These are phyloP conservation scores for Eupeodes latifasciatus DNA, from an alignment of 2,888 invertebrate species.

Conservation along the genomic window DNA sequence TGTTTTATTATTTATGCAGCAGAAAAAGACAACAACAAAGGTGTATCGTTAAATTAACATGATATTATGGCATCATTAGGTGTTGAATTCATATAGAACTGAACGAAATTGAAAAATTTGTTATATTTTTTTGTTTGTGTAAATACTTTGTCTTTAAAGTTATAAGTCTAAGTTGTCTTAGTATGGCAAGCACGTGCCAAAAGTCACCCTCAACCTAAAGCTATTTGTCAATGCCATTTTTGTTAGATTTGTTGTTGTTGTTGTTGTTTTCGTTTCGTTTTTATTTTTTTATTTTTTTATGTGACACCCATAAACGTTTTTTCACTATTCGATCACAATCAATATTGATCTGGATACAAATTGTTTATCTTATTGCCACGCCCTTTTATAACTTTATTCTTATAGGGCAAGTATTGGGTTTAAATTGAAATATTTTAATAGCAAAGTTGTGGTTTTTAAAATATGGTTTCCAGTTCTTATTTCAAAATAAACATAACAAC, in stretches of 20 bases:
- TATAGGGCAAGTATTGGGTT: not conserved
- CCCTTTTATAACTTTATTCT: not conserved
- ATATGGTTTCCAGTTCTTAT: no score
- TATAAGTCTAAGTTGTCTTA: not conserved
- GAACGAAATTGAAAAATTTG: not conserved
- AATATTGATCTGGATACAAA: slow-evolving; percentile 7
- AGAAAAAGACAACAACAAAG: not conserved
- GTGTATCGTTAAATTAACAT: slow-evolving; percentile 63
- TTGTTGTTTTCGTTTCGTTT: slow-evolving; percentile 15
- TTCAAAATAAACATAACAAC: no score
- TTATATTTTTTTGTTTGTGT: not conserved
- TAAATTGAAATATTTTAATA: not conserved
- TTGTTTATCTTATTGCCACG: not conserved
- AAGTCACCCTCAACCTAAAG: not conserved
- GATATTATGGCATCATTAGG: slow-evolving; percentile 69
- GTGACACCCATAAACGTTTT: slow-evolving; percentile 23
- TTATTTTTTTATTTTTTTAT: not conserved
- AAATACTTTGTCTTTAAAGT: not conserved
- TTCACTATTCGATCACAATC: slow-evolving; percentile 3
- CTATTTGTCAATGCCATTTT: slow-evolving; percentile 57
- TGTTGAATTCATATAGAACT: slow-evolving; percentile 58
- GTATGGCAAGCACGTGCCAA: slow-evolving; percentile 18
- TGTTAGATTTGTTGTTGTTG: not conserved
- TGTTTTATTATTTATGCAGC: slow-evolving; percentile 48
- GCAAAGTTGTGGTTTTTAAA: no score